A percentile compares a stretch with the other conserved stretches of the same genome.
These are phyloP conservation scores for Agrilus planipennis DNA, from an alignment of 1,140 invertebrate genomes.

Conservation along the genomic window DNA sequence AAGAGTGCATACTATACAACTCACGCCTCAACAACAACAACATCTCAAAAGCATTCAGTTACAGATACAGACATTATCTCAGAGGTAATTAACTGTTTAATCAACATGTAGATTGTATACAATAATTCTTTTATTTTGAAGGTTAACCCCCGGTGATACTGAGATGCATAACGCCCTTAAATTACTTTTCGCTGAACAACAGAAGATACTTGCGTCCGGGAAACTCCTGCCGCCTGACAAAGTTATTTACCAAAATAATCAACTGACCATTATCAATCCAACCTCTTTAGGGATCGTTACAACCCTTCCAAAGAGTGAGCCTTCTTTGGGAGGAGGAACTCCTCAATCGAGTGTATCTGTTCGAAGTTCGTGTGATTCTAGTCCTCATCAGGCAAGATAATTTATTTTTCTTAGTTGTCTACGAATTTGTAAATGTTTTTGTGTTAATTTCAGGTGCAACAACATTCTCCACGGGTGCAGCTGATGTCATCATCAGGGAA, in stretches of 20 bases:
- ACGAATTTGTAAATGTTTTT: not conserved
- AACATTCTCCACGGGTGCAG: not conserved
- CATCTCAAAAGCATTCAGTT: slow-evolving; percentile 46
- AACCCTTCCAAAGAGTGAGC: slow-evolving; percentile 20
- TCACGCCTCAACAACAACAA: slow-evolving; percentile 47
- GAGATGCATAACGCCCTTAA: slow-evolving; percentile 40
- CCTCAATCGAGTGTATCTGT: slow-evolving; percentile 10
- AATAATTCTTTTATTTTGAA: no score
- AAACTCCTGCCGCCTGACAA: slow-evolving; percentile 46
- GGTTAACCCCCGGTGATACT: slow-evolving; percentile 34
- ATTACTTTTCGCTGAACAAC: slow-evolving; percentile 44
- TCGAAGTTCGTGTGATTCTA: slow-evolving; percentile 9
- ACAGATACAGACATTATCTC: slow-evolving; percentile 44
- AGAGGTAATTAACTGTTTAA: no score
- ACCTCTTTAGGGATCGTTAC: slow-evolving; percentile 20
- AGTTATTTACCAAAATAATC: slow-evolving; percentile 32
- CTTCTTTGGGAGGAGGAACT: no score
- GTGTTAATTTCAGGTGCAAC: not conserved
- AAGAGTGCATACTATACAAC: slow-evolving; percentile 44
- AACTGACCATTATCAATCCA: slow-evolving; percentile 31
- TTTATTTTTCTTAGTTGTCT: slow-evolving; percentile 1
- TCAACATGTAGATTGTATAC: no score
- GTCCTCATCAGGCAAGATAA: slow-evolving; percentile 12
- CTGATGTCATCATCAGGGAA: not conserved
- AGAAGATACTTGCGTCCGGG: slow-evolving; percentile 47